Conservation (phyloP, 2,797 vertebrate genomes). For the Falco concolor region DNA sequence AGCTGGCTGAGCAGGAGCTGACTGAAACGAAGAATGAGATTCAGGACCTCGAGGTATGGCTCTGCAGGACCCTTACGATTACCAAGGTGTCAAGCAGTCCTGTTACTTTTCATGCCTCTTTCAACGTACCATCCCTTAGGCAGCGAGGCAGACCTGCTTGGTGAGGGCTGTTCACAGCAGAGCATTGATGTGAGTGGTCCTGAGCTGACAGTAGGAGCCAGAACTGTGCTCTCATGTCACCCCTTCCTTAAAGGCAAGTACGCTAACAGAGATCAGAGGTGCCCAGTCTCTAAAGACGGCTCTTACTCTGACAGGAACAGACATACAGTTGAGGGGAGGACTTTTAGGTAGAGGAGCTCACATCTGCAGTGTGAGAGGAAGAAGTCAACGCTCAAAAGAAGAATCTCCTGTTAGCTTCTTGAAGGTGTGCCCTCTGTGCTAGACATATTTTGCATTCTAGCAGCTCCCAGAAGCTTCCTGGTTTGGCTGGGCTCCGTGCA, state of each 20-base stretch:
- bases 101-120: background rate
- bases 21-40: constrained; percentile 66
- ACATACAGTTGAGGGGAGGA: background rate
- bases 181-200: background rate
- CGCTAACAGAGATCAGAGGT: background rate
- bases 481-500: background rate
- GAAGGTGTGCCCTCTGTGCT: background rate
- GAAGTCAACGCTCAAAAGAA: background rate
- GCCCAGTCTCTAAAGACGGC: background rate
- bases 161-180: background rate
- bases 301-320: background rate
- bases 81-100: background rate
- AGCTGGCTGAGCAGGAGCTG: constrained; percentile 70
- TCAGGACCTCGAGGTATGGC: constrained; percentile 68
- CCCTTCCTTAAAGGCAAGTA: background rate
- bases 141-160: background rate
- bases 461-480: background rate
- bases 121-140: background rate
- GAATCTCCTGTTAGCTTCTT: background rate
- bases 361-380: background rate
- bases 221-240: background rate
- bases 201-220: background rate
- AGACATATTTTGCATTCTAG: background rate
- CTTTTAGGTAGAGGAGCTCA: background rate
- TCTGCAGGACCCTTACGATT: background rate